A percentile compares a stretch with the other conserved stretches of the same genome.
These are phyloP conservation scores for Lasioglossum villosulum DNA, from an alignment of 2,888 invertebrate species.

Conservation along the genomic window DNA sequence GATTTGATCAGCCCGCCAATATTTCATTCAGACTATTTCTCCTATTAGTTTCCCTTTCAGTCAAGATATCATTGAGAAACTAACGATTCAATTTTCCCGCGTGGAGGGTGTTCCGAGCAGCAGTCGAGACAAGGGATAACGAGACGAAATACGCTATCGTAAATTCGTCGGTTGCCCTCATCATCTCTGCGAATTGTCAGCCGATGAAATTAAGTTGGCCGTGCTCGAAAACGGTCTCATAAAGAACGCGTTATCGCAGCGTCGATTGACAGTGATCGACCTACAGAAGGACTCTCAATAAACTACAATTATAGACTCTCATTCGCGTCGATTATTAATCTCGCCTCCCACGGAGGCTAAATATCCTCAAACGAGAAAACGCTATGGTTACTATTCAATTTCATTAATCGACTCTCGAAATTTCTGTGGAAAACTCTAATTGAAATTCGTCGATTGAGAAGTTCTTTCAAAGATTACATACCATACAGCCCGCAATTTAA, in stretches of 20 bases:
- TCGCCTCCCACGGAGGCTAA: neutral
- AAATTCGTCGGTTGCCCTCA: neutral
- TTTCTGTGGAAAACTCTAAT: neutral
- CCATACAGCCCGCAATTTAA: no score
- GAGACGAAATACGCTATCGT: neutral
- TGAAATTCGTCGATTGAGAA: neutral
- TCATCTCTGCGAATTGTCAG: neutral
- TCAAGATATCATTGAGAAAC: neutral
- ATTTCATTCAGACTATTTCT: neutral
- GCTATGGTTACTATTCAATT: neutral
- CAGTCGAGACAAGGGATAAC: neutral
- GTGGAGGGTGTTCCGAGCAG: neutral
- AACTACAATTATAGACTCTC: constrained; percentile 1
- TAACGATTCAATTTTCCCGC: neutral
- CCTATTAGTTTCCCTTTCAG: neutral
- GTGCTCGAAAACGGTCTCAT: neutral
- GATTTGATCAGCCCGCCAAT: neutral
- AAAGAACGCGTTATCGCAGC: neutral
- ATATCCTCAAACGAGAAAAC: neutral
- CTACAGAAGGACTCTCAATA: neutral
- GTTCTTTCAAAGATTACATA: neutral
- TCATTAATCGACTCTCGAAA: neutral
- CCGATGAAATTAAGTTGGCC: neutral
- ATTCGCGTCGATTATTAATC: constrained; percentile 11
- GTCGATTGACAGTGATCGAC: neutral